A percentile compares a stretch with the other conserved stretches of the same genome.
These are phyloP conservation scores for Heliconius cydno DNA, from an alignment of 2,888 invertebrate species.

Conservation along the genomic window DNA sequence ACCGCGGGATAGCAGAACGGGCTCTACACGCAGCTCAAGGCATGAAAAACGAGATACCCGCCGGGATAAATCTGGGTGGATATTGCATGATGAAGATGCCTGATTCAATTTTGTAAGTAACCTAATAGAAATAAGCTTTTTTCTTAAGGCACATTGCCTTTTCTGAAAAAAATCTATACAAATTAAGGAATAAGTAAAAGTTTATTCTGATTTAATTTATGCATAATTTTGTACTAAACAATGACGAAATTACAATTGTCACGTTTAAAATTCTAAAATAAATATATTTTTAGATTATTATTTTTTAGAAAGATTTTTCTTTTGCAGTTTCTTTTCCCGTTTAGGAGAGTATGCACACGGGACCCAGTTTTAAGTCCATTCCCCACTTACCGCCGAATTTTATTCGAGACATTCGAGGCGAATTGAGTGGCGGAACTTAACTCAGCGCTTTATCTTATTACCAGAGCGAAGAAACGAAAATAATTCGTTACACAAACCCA, in stretches of 20 bases:
- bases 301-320: too few species aligned
- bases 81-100: slow-evolving; percentile 61
- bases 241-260: too few species aligned
- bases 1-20: slow-evolving; percentile 57
- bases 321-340: too few species aligned
- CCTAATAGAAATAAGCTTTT: background rate
- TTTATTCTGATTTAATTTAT: background rate
- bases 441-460: background rate
- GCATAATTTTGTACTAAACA: background rate
- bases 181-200: background rate
- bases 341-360: background rate
- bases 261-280: too few species aligned
- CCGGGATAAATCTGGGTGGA: slow-evolving; percentile 71
- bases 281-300: too few species aligned
- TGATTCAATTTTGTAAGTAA: slow-evolving; percentile 64
- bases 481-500: too few species aligned
- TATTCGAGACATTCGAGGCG: background rate
- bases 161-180: background rate
- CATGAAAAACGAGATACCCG: slow-evolving; percentile 58
- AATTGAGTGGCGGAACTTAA: background rate
- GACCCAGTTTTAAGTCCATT: background rate
- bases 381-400: background rate
- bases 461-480: too few species aligned
- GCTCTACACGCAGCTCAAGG: slow-evolving; percentile 51
- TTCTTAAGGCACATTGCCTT: background rate